These are phyloP conservation scores for Dynastes tityus DNA, from an alignment of 2,888 invertebrate genomes.

Conservation along the genomic window DNA sequence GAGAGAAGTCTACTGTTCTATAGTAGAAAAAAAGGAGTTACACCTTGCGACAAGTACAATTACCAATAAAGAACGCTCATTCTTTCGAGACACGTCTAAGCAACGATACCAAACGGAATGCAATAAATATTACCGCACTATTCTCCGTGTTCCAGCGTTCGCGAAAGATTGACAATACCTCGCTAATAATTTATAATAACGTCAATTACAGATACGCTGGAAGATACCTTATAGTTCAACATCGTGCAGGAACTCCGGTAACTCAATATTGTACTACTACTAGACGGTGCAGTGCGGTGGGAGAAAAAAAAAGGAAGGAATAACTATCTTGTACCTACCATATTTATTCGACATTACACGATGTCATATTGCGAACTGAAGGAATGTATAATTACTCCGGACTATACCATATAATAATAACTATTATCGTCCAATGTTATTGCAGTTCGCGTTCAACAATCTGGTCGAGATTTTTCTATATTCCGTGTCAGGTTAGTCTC, in stretches of 20 bases:
- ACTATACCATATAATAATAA: background rate
- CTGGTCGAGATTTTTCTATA: conserved; percentile 17
- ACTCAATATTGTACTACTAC: conserved; percentile 4
- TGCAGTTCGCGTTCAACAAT: background rate
- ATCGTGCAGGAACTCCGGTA: conserved; percentile 43
- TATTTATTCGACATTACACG: conserved; percentile 12
- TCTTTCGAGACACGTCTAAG: conserved; percentile 6
- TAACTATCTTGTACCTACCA: background rate
- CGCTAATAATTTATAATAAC: conserved; percentile 47
- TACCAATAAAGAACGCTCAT: conserved; percentile 34
- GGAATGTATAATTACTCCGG: conserved; percentile 25
- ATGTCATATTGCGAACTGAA: conserved; percentile 18
- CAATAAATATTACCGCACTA: conserved; percentile 42
- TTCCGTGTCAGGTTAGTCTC: background rate
- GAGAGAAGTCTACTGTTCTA: conserved; percentile 3
- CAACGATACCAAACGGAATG: conserved; percentile 35
- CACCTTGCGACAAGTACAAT: conserved; percentile 30
- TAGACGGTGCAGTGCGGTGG: too few species aligned
- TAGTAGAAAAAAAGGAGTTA: conserved; percentile 21
- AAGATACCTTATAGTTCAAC: conserved; percentile 49
- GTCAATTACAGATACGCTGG: conserved; percentile 32
- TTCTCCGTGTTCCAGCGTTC: conserved; percentile 2
- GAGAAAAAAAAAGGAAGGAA: too few species aligned
- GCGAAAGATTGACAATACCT: conserved; percentile 48
- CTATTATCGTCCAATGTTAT: conserved; percentile 19